Evolutionary conservation across 2,888 invertebrate genomes (phyloP), one percentile per base, ranked within the genome.

Genomic region (Drosophila barbarae): DNA sequence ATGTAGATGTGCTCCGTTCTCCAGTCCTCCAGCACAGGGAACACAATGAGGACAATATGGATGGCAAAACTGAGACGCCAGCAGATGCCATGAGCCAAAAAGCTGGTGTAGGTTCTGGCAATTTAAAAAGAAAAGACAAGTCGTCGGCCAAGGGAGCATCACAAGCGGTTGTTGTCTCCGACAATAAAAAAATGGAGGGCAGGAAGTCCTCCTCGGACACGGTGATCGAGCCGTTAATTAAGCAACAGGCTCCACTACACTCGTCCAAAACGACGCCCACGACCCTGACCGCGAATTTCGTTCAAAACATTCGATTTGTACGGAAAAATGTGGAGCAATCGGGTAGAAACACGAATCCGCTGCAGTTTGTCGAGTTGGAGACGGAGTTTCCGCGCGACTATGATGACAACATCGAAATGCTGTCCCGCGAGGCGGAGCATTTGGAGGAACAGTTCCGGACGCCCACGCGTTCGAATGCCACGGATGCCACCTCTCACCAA

Each of bases 321-420:
- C 87, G 89, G 8, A 89, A 90, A 64, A 88, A 88, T 67, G 87
- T 89, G 7, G 89, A 89, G 32, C 89, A 89, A 59, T 85, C 85
- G 9, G 84, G 83, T 7, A 71, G 87, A 36, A 88, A 87, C 72
- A 75, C 75, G 26, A 82, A 86, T 55, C 84, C 87, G 2, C n/a
- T 81, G 41, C 87, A 82, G 55, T 88, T 81, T 69, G 76, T 88
- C 39, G 89, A 88, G 42, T 83, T 89, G 53, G 89, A 90, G 74
- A 90, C 90, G 5, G 90, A 90, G 71, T 90, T 89, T 68, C 89
- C 90, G 5, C 87, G 90, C 15, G 90, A 90, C 70, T 88, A 90
- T 55, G 90, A 90, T 74, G 90, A 88, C 65, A 90, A 90, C 65
- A 90, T 90, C 74, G 90, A 90, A 61, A 88, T 89, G 74, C 59